Percentiles rank a stretch among this genome's conserved stretches.
These are phyloP conservation scores for Apotomis betuletana DNA, from an alignment of 2,888 invertebrate species.

Conservation along the genomic window DNA sequence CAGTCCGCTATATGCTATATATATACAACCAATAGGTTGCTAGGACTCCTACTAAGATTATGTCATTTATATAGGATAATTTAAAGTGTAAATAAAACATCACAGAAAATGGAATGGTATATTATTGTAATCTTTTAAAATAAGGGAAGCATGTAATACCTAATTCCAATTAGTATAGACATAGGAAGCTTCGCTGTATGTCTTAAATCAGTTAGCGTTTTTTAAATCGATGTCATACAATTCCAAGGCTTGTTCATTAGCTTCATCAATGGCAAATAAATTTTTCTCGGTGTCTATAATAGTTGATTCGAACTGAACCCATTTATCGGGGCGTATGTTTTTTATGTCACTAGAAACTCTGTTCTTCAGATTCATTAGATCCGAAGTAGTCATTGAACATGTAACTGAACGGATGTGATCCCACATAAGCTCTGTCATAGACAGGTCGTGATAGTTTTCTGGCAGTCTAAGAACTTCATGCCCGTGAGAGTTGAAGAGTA, in stretches of 20 bases:
- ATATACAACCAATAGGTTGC: no score
- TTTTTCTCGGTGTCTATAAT: conserved; percentile 50
- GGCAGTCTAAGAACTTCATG: conserved; percentile 61
- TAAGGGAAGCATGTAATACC: no score
- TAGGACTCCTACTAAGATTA: no score
- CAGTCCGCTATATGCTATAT: no score
- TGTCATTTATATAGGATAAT: no score
- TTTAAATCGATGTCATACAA: conserved; percentile 33
- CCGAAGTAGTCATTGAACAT: not conserved
- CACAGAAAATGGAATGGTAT: no score
- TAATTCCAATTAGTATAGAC: not conserved
- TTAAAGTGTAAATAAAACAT: no score
- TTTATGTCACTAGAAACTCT: conserved; percentile 31
- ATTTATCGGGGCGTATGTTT: conserved; percentile 42
- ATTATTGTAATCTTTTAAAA: no score
- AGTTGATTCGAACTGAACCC: conserved; percentile 45
- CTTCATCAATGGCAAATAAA: conserved; percentile 50
- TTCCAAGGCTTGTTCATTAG: conserved; percentile 51
- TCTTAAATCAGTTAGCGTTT: not conserved
- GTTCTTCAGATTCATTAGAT: conserved; percentile 39
- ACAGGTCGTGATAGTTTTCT: conserved; percentile 53
- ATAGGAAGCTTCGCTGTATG: not conserved
- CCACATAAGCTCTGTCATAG: conserved; percentile 59
- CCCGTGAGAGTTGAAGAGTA: conserved; percentile 57
- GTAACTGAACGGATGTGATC: conserved; percentile 40